These are phyloP conservation scores for Adineta ricciae DNA, from an alignment of 2,888 invertebrate species.

Conservation along the genomic window DNA sequence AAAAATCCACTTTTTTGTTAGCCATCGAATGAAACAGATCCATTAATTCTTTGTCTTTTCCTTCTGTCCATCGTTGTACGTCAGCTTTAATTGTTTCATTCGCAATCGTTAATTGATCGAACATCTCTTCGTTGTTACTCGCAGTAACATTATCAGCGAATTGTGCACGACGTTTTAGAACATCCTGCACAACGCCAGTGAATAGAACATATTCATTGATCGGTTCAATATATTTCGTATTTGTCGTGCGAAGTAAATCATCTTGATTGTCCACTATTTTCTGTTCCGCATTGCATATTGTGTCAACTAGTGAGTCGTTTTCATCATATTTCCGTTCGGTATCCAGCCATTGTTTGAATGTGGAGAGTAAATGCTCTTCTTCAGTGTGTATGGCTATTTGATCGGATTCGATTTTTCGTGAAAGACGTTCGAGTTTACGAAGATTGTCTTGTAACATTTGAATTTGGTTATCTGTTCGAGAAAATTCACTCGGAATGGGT, in stretches of 20 bases:
- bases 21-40: slow-evolving; percentile 1
- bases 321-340: neutral
- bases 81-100: slow-evolving; percentile 22
- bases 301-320: neutral
- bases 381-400: neutral
- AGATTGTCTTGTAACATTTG: slow-evolving; percentile 5
- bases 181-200: neutral
- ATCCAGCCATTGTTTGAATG: neutral
- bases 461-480: neutral
- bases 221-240: slow-evolving; percentile 17
- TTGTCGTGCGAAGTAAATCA: neutral
- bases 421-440: neutral
- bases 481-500: neutral
- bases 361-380: neutral
- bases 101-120: neutral
- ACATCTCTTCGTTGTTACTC: neutral
- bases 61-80: neutral
- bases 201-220: slow-evolving; percentile 17
- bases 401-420: neutral
- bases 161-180: slow-evolving; percentile 10
- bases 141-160: neutral
- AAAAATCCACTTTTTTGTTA: neutral
- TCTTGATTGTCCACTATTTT: neutral
- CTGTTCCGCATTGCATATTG: neutral
- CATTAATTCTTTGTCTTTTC: slow-evolving; percentile 3